Evolutionary conservation across 1,140 invertebrate species (phyloP).

Genomic region (Elymnias hypermnestra): DNA sequence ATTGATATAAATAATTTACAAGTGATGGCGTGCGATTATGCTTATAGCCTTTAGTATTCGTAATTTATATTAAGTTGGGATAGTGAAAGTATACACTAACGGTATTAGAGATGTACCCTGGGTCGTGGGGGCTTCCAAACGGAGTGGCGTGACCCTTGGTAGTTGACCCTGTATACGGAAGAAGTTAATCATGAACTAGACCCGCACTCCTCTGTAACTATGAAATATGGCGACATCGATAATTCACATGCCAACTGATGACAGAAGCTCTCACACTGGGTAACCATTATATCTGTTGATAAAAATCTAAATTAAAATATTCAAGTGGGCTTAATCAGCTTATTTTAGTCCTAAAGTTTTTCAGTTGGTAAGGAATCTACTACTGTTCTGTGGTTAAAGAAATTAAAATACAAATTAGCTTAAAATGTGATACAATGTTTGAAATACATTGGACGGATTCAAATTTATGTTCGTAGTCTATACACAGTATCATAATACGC

Average conservation of each 20-base stretch:
- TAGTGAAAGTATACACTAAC: constrained; percentile 21
- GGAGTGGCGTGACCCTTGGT: constrained; percentile 38
- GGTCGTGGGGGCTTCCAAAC: neutral
- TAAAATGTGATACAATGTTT: no score
- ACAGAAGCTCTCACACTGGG: neutral
- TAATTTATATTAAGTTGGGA: constrained; percentile 5
- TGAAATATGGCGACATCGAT: constrained; percentile 34
- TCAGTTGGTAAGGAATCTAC: no score
- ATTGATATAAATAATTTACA: no score
- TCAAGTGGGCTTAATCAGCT: no score
- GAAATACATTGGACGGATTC: no score
- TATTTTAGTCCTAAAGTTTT: no score
- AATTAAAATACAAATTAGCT: no score
- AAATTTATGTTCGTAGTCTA: no score
- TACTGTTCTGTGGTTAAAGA: no score
- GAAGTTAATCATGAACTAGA: constrained; percentile 52
- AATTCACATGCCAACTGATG: constrained; percentile 19
- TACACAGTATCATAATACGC: no score
- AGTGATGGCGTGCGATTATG: neutral
- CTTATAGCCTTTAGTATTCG: neutral
- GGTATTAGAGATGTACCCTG: constrained; percentile 19
- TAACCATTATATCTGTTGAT: neutral
- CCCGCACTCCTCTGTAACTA: constrained; percentile 30
- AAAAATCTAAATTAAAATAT: no score
- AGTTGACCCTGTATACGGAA: constrained; percentile 58